These are phyloP conservation scores for Talpa occidentalis DNA, from an alignment of 2,113 vertebrate species.

Conservation along the genomic window DNA sequence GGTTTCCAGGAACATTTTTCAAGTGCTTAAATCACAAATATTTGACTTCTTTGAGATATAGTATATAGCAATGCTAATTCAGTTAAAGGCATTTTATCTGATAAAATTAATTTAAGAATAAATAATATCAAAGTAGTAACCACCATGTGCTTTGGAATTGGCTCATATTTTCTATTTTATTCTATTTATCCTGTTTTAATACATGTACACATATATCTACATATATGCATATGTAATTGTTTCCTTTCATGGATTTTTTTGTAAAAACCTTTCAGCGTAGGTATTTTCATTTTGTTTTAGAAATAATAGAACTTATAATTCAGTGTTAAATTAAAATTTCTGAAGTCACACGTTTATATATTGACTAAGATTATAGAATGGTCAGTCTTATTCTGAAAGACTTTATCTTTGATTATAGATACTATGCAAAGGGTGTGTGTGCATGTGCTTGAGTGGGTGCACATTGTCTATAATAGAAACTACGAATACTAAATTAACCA, in stretches of 20 bases:
- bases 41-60: background rate
- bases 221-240: background rate
- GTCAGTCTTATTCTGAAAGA: background rate
- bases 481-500: background rate
- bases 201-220: background rate
- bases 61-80: background rate
- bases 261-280: background rate
- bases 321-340: background rate
- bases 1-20: background rate
- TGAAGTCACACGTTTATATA: background rate
- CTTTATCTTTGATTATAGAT: background rate
- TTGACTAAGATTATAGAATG: background rate
- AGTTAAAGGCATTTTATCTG: background rate
- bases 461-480: background rate
- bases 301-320: background rate
- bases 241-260: background rate
- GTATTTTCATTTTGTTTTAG: background rate
- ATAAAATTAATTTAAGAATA: slow-evolving; percentile 22
- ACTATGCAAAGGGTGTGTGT: background rate
- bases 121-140: background rate
- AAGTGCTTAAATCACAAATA: slow-evolving; percentile 11
- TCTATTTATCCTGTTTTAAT: background rate
- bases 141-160: background rate
- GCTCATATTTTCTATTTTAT: background rate
- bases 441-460: background rate